Evolutionary conservation across 2,797 vertebrate genomes (phyloP).

Genomic region (Kryptopterus vitreolus): DNA sequence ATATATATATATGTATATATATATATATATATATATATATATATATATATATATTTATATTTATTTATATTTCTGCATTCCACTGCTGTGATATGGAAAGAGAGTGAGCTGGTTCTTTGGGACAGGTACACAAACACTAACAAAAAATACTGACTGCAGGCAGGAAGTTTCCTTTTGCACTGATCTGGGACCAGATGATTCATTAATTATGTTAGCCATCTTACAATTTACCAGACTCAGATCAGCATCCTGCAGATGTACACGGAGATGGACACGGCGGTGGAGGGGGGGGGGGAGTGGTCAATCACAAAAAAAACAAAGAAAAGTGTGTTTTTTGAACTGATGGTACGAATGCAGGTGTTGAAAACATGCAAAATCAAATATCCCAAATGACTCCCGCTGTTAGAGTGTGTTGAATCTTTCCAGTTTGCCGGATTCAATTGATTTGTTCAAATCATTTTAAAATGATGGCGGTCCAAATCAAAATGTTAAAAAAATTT

Average conservation of each 20-base stretch:
- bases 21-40: too few species aligned
- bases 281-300: not conserved
- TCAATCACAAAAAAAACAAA: not conserved
- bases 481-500: not conserved
- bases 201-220: not conserved
- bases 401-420: not conserved
- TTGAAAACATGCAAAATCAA: slow-evolving; percentile 3
- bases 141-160: not conserved
- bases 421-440: not conserved
- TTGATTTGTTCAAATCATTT: not conserved
- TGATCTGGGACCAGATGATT: slow-evolving; percentile 24
- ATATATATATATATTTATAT: too few species aligned
- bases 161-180: not conserved
- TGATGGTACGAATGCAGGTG: not conserved
- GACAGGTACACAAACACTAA: slow-evolving; percentile 33
- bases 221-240: not conserved
- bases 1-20: too few species aligned
- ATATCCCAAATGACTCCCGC: slow-evolving; percentile 37
- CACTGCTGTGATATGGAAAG: slow-evolving; percentile 65
- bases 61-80: too few species aligned
- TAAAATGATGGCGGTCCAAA: not conserved
- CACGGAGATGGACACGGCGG: not conserved
- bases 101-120: slow-evolving; percentile 70
- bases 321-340: not conserved
- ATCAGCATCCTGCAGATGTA: slow-evolving; percentile 10